Base-by-base conservation (phyloP, 2,888 invertebrate genomes). In the Prenolepis imparis region DNA sequence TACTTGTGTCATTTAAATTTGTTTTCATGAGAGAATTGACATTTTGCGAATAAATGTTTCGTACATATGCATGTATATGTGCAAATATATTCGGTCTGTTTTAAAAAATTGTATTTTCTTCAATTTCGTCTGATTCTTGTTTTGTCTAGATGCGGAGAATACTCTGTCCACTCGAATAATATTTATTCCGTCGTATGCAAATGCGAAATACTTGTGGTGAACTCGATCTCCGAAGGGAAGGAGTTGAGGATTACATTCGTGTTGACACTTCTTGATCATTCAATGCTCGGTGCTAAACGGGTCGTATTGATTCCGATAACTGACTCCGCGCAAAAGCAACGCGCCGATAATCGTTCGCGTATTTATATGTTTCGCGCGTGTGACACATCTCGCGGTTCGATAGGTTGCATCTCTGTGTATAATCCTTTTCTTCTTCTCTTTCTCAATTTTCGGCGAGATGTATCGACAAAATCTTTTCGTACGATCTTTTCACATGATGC, bases 191-290 rank as follows among this genome's bases (percentile, higher is more conserved):
- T 75, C 57, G 21, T 36, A 44, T 78, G 73, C 44, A 57, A 78
- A 72, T 44, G 32, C 73, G 32, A 18, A 18, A 72, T 59, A 44
- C 41, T 41, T 8, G 52, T 52, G 18, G 32, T 12, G 11, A 18
- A 66, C 57, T 74, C 55, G 68, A 44, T 82, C 61, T 52, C 12
- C 61, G 28, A 48, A 36, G 44, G n/a, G 48, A 68, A 63, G 44
- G 59, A 73, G 44, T 68, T 15, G 61, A 52, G 66, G n/a, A 48
- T 78, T 55, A 68, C 68, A 68, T 70, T 82, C 48, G 61, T 73
- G 44, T 44, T 82, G 84, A 84, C 74, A 84, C 68, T 84, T 84
- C 63, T 59, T 52, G 80, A 83, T 68, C 83, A 36, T 66, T 44
- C 39, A 63, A 32, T 21, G 41, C 24, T 21, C 44, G 18, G 32